These are phyloP conservation scores for Hypomesus transpacificus DNA, from an alignment of 2,113 vertebrate species.

Conservation along the genomic window DNA sequence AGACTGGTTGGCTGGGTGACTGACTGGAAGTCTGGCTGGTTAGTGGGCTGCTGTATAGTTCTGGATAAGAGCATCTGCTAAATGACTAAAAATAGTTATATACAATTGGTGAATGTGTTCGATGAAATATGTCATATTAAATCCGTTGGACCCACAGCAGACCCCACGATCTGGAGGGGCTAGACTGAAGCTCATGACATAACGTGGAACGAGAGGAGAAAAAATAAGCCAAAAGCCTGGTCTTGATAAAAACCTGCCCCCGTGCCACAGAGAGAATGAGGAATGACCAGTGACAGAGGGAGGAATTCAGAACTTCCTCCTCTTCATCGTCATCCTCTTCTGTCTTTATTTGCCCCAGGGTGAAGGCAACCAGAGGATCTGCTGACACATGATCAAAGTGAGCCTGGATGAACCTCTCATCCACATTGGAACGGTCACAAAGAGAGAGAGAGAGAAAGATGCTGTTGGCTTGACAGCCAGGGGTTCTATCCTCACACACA, in stretches of 20 bases:
- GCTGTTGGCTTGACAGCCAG: too few species aligned
- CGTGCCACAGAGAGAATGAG: constrained; percentile 36
- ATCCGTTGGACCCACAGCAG: background rate
- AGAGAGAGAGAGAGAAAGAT: background rate
- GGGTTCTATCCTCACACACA: background rate
- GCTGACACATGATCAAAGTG: constrained; percentile 43
- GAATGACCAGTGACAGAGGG: constrained; percentile 33
- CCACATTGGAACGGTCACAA: constrained; percentile 29
- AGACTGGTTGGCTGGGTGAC: too few species aligned
- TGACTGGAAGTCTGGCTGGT: too few species aligned
- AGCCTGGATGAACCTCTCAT: constrained; percentile 20
- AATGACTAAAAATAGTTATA: too few species aligned
- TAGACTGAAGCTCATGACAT: constrained; percentile 22
- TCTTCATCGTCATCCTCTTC: background rate
- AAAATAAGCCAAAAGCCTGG: constrained; percentile 22
- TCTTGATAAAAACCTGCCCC: constrained; percentile 44
- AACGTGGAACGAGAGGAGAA: constrained; percentile 22
- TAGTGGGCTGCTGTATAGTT: too few species aligned
- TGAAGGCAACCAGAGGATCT: constrained; percentile 17
- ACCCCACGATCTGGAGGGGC: constrained; percentile 1
- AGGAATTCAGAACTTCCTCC: constrained; percentile 15
- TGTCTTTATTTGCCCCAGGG: constrained; percentile 30
- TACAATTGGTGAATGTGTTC: too few species aligned
- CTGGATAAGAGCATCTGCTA: too few species aligned
- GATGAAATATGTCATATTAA: too few species aligned